These are phyloP conservation scores for Kuschelorhynchus macadamiae DNA, from an alignment of 2,888 invertebrate genomes.

Conservation along the genomic window DNA sequence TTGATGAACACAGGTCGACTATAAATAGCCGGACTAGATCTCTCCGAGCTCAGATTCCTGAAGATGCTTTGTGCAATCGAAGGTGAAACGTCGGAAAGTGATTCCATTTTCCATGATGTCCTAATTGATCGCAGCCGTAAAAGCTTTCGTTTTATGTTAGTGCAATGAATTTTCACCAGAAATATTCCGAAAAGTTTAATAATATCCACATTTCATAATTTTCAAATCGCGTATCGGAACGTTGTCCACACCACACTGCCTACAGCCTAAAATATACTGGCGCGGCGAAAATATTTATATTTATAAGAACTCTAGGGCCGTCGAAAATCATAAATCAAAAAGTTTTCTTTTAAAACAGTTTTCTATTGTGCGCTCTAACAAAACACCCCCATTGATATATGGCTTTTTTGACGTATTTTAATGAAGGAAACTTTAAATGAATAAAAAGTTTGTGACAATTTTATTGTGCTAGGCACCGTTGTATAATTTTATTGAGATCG, in stretches of 20 bases:
- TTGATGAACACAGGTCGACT: too few species aligned
- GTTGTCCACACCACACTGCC: conserved; percentile 23
- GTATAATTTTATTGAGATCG: conserved; percentile 15
- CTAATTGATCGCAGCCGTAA: too few species aligned
- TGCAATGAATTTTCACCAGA: too few species aligned
- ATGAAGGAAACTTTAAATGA: conserved; percentile 35
- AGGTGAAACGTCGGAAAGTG: too few species aligned
- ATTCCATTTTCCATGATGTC: too few species aligned
- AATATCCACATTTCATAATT: conserved; percentile 30
- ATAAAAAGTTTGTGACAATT: conserved; percentile 38
- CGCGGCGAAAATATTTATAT: conserved; percentile 62
- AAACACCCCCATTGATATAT: conserved; percentile 43
- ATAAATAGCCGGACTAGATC: too few species aligned
- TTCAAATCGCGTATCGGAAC: conserved; percentile 12
- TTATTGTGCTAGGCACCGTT: conserved; percentile 18
- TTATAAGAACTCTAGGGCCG: conserved; percentile 56
- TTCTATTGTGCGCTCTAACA: conserved; percentile 45
- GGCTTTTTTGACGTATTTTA: conserved; percentile 31
- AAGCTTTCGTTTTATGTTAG: too few species aligned
- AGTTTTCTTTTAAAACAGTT: conserved; percentile 51
- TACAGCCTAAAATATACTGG: conserved; percentile 26
- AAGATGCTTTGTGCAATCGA: too few species aligned
- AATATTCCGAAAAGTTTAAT: conserved; percentile 19
- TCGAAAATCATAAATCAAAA: conserved; percentile 59
- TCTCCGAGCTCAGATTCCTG: too few species aligned